Base-by-base conservation (phyloP, 2,888 invertebrate species). In the Exephanes ischioxanthus region DNA sequence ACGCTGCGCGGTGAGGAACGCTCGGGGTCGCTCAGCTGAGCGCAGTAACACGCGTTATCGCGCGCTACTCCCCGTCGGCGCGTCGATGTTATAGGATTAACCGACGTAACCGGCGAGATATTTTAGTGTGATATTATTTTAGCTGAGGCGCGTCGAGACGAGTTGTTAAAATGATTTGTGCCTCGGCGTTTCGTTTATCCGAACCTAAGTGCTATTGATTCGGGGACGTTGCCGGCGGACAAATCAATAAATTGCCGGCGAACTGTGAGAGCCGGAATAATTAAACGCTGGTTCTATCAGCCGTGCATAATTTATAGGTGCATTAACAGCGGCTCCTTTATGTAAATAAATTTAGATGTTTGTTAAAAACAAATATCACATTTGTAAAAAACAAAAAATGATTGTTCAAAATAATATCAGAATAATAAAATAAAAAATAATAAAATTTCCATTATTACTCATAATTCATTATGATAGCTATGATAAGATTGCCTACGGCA, bases 91-190 rank as follows among this genome's bases (percentile, higher is more conserved):
- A 67, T 55, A 22, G 53, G 30, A 37, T n/a, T 26, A 66, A 70
- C 68, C 58, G 67, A 79, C 79, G 68, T 83, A 83, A 83, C 83
- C 30, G 70, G 63, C 51, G 63, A 79, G 78, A 77, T 83, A 83
- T 83, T 79, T 83, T 79, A 79, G 83, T 75, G 79, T 58, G 45
- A 71, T 84, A 84, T 80, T 84, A 84, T 84, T 84, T 80, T 84
- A 84, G 84, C 80, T 66, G 70, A 71, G 76, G 41, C 45, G 2
- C 71, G 37, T 22, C 67, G 16, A 66, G 71, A 45, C 63, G 58
- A 80, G 80, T 76, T 71, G 71, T 76, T 72, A 67, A 76, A 76
- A 66, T 80, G 80, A 84, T 84, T 76, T 84, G 80, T 77, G 83
- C 67, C 48, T 58, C 71, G 48, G 63, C 66, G 71, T 76, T 84